Percentiles rank a stretch among this genome's conserved stretches.
Evolutionary conservation across 2,113 vertebrate genomes (phyloP).

Genomic region (human (Homo sapiens)): GRCh38 chr15:69769001-69769500

Average conservation of each 20-base stretch:
- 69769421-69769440: not conserved
- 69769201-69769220: not conserved
- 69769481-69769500: too few relatives aligned
- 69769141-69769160: not conserved
- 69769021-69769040: not conserved
- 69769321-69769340: not conserved
- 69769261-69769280: not conserved
- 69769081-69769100: not conserved
- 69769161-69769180: not conserved
- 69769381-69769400: not conserved
- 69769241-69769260: not conserved
- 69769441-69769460: too few relatives aligned
- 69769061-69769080: not conserved
- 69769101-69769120: not conserved
- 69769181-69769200: not conserved
- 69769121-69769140: not conserved
- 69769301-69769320: not conserved
- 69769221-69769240: not conserved
- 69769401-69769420: not conserved
- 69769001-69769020: not conserved
- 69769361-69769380: not conserved
- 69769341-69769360: not conserved
- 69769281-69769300: not conserved
- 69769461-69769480: too few relatives aligned
- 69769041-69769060: not conserved